Conservation (phyloP, 2,888 invertebrate genomes). For the Ferrisia virgata region DNA sequence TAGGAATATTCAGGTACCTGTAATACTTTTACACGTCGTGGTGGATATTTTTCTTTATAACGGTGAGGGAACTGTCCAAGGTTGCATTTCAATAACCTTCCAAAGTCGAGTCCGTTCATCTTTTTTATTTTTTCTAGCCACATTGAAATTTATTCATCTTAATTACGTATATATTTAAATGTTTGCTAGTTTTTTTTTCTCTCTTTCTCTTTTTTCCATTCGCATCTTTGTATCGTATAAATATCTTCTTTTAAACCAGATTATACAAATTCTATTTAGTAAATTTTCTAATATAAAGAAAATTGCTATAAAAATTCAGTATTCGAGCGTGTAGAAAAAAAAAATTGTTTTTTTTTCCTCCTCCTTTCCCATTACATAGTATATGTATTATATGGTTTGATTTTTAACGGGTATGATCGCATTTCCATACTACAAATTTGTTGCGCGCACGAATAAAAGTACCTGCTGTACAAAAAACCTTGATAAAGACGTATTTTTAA, state of each 20-base stretch:
- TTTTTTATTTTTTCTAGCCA: too few species aligned
- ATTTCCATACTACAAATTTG: slow-evolving; percentile 28
- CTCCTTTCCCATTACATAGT: too few species aligned
- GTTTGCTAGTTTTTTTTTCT: not conserved
- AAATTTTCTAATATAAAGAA: slow-evolving; percentile 1
- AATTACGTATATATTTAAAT: slow-evolving; percentile 16
- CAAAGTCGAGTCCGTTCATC: slow-evolving; percentile 23
- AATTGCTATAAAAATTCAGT: not conserved
- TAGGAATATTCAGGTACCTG: too few species aligned
- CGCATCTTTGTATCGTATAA: not conserved
- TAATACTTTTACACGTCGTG: not conserved
- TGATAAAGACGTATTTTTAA: slow-evolving; percentile 7
- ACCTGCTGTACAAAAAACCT: not conserved
- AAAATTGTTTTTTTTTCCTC: slow-evolving; percentile 5
- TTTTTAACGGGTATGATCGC: not conserved
- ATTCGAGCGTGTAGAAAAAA: not conserved
- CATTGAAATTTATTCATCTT: not conserved
- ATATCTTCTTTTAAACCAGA: not conserved
- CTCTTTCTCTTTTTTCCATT: not conserved
- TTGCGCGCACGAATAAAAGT: not conserved
- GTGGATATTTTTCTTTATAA: not conserved
- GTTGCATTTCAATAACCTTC: slow-evolving; percentile 28
- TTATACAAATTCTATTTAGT: not conserved
- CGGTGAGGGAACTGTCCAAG: slow-evolving; percentile 23
- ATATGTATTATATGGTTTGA: not conserved